A percentile compares a stretch with the other conserved stretches of the same genome.
These are phyloP conservation scores for Epinotia brunnichana DNA, from an alignment of 2,888 invertebrate genomes.

Conservation along the genomic window DNA sequence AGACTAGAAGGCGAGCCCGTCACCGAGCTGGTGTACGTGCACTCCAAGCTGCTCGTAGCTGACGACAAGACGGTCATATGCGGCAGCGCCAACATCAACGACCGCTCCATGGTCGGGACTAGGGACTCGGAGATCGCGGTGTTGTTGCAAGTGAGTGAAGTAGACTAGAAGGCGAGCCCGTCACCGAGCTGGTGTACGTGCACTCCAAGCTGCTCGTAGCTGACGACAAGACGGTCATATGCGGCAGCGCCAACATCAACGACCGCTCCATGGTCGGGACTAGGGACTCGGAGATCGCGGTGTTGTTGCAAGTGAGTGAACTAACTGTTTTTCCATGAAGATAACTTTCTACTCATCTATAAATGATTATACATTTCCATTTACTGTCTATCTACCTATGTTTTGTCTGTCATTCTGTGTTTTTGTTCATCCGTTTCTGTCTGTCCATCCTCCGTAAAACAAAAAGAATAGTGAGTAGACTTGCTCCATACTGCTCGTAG, in stretches of 20 bases:
- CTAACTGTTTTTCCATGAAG: too few species aligned
- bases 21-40: conserved; percentile 98
- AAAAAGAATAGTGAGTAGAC: too few species aligned
- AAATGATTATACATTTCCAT: too few species aligned
- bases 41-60: conserved; percentile 97
- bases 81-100: conserved; percentile 99
- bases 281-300: conserved; percentile 97
- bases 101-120: conserved; percentile 96
- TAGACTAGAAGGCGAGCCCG: conserved; percentile 89
- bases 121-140: conserved; percentile 98
- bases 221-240: conserved; percentile 95
- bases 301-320: conserved; percentile 89
- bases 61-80: conserved; percentile 97
- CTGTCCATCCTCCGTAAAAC: too few species aligned
- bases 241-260: conserved; percentile 99
- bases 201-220: conserved; percentile 98
- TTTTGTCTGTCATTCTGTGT: too few species aligned
- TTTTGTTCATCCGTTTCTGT: too few species aligned
- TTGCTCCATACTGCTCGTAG: conserved; percentile 96
- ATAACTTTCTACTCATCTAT: too few species aligned
- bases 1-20: conserved; percentile 91
- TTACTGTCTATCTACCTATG: too few species aligned
- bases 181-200: conserved; percentile 97
- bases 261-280: conserved; percentile 97
- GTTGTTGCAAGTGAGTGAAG: conserved; percentile 87